phyloP scores from a whole-genome alignment of 2,797 vertebrate species.

The Hapalemur alaotrensis region DNA sequence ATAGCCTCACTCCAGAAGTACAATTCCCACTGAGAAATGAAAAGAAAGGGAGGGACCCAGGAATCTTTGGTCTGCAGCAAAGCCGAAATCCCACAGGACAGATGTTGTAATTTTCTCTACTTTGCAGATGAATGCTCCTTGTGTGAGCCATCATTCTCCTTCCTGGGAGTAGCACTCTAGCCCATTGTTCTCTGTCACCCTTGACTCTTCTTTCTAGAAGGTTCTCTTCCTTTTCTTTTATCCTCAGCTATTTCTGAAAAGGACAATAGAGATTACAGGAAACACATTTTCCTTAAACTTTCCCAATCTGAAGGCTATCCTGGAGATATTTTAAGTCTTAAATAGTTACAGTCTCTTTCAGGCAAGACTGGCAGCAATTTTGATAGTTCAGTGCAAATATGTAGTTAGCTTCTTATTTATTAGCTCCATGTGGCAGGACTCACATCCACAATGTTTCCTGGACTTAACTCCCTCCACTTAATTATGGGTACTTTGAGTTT shows the following conservation, averaged over 20 bases:
- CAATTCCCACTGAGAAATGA: background rate
- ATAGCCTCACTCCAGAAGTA: background rate
- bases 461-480: background rate
- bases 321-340: background rate
- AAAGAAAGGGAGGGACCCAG: background rate
- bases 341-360: background rate
- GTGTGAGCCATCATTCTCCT: background rate
- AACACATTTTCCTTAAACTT: background rate
- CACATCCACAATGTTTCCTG: background rate
- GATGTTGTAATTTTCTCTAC: background rate
- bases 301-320: background rate
- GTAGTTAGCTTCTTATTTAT: background rate
- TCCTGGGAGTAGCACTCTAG: background rate
- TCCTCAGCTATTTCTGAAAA: background rate
- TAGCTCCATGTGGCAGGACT: background rate
- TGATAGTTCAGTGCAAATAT: background rate
- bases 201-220: background rate
- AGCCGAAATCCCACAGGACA: background rate
- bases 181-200: background rate
- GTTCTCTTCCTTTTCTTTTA: background rate
- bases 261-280: background rate
- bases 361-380: background rate
- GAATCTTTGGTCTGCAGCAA: background rate
- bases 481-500: background rate
- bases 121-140: background rate